Conservation (phyloP, 2,888 invertebrate species). For the Platerodrilus igneus region DNA sequence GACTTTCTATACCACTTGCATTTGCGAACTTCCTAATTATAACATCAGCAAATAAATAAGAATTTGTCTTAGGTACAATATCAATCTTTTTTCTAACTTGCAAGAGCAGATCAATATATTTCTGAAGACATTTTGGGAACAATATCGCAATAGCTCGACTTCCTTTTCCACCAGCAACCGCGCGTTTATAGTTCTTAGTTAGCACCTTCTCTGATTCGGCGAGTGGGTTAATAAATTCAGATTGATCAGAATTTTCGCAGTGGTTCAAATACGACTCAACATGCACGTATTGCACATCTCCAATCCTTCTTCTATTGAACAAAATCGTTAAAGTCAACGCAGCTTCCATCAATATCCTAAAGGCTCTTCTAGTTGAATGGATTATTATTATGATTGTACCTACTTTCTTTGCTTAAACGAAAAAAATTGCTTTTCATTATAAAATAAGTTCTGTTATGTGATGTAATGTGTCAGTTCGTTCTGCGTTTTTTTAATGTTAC, state of each 20-base stretch:
- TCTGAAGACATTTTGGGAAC: constrained; percentile 14
- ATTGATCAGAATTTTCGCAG: constrained; percentile 11
- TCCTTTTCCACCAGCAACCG: constrained; percentile 20
- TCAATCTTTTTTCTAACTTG: constrained; percentile 11
- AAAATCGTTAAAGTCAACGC: constrained; percentile 12
- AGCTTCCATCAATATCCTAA: too few relatives aligned
- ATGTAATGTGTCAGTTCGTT: too few relatives aligned
- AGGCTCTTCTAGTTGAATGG: too few relatives aligned
- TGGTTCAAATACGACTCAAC: constrained; percentile 11
- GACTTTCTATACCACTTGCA: constrained; percentile 9
- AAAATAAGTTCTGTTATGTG: too few relatives aligned
- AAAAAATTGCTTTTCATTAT: too few relatives aligned
- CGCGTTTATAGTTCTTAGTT: constrained; percentile 11
- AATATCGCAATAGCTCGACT: constrained; percentile 16
- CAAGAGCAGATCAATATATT: constrained; percentile 15
- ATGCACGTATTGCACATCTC: constrained; percentile 13
- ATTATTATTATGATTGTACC: too few relatives aligned
- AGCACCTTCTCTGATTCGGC: constrained; percentile 15
- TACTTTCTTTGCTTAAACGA: too few relatives aligned
- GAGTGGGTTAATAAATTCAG: constrained; percentile 11
- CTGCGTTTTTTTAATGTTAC: too few relatives aligned
- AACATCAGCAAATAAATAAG: constrained; percentile 18
- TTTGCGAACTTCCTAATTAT: constrained; percentile 12
- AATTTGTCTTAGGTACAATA: constrained; percentile 15
- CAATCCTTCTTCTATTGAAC: constrained; percentile 18